Conservation (phyloP, 2,888 invertebrate genomes). For the Coleophora deauratella region DNA sequence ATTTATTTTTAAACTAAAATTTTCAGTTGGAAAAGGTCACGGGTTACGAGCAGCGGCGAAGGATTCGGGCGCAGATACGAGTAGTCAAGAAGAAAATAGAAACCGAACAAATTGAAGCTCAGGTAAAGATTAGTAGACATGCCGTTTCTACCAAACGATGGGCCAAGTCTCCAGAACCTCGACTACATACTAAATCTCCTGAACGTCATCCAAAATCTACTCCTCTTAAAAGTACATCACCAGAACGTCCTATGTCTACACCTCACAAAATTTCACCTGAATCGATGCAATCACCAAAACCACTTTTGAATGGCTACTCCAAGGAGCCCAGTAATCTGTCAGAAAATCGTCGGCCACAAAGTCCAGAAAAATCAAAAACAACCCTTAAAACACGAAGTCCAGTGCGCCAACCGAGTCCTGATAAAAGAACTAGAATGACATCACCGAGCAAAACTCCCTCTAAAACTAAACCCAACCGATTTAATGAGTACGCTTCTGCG, state of each 20-base stretch:
- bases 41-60: conserved; percentile 84
- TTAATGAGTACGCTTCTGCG: conserved; percentile 63
- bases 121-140: conserved; percentile 33
- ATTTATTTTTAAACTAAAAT: conserved; percentile 20
- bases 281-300: conserved; percentile 17
- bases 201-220: conserved; percentile 31
- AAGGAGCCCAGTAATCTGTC: conserved; percentile 31
- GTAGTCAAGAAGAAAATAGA: conserved; percentile 78
- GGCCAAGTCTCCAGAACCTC: conserved; percentile 26
- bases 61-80: conserved; percentile 85
- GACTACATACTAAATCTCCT: conserved; percentile 26
- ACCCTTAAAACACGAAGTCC: conserved; percentile 37
- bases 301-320: conserved; percentile 36
- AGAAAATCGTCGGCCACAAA: conserved; percentile 34
- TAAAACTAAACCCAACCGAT: conserved; percentile 53
- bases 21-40: conserved; percentile 82
- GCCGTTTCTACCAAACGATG: conserved; percentile 22
- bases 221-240: conserved; percentile 31
- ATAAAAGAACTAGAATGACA: conserved; percentile 47
- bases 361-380: conserved; percentile 46
- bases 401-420: conserved; percentile 47
- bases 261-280: conserved; percentile 20
- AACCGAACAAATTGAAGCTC: conserved; percentile 29
- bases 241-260: conserved; percentile 31
- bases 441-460: conserved; percentile 49